Conservation (phyloP, 2,797 vertebrate genomes). For the Hoplostethus mediterraneus region DNA sequence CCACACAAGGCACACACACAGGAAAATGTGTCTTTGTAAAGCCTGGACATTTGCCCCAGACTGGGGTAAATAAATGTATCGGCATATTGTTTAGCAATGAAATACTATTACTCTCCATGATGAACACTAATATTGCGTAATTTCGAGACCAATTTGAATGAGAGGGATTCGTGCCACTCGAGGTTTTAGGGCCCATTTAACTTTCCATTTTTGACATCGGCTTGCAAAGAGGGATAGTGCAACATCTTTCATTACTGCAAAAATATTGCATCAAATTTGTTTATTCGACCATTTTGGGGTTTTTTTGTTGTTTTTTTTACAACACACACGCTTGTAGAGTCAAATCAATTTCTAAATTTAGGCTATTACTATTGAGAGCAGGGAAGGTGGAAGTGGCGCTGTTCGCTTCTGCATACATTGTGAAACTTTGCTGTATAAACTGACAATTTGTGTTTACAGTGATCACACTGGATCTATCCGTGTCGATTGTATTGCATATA, state of each 20-base stretch:
- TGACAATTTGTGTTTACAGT: not conserved
- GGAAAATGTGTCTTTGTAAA: no score
- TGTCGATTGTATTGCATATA: not conserved
- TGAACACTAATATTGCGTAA: no score
- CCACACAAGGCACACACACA: not conserved
- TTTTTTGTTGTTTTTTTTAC: no score
- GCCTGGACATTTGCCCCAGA: no score
- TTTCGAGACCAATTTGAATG: no score
- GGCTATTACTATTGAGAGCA: not conserved
- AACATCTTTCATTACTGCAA: not conserved
- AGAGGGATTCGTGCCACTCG: no score
- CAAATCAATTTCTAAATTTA: not conserved
- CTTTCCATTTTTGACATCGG: not conserved
- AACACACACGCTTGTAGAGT: no score
- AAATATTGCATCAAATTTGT: not conserved
- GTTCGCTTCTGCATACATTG: not conserved
- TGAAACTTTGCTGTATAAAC: no score
- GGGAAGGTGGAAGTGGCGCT: not conserved
- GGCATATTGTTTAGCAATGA: no score
- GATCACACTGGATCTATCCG: not conserved
- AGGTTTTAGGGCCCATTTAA: no score
- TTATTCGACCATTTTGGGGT: not conserved
- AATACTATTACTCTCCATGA: no score
- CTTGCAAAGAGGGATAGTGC: not conserved
- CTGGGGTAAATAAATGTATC: no score